These are phyloP conservation scores for Deilephila porcellus DNA, from an alignment of 2,888 invertebrate species.

Conservation along the genomic window DNA sequence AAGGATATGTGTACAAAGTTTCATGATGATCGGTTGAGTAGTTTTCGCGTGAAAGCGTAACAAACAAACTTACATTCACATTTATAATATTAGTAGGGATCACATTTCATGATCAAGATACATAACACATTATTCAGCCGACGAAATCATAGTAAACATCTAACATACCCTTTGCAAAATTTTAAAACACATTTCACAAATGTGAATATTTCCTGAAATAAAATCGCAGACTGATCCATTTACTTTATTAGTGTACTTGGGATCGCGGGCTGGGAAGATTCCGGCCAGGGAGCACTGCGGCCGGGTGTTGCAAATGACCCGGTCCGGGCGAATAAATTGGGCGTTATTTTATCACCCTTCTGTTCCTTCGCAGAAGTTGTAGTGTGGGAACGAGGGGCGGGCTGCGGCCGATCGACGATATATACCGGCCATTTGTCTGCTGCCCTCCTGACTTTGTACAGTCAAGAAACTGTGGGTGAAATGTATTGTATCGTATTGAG, in stretches of 20 bases:
- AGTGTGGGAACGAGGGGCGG: slow-evolving; percentile 20
- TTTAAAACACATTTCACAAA: not conserved
- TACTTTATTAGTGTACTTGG: slow-evolving; percentile 18
- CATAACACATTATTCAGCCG: too few species aligned
- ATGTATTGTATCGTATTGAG: not conserved
- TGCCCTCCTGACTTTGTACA: not conserved
- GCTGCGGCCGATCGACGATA: slow-evolving; percentile 23
- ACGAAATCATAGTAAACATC: too few species aligned
- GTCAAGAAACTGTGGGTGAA: not conserved
- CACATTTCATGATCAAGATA: too few species aligned
- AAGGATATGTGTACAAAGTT: too few species aligned
- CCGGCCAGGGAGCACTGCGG: slow-evolving; percentile 52
- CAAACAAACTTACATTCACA: too few species aligned
- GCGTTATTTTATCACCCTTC: slow-evolving; percentile 71
- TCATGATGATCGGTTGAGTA: too few species aligned
- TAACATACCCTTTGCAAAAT: too few species aligned
- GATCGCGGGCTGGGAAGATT: slow-evolving; percentile 35
- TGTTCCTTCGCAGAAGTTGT: slow-evolving; percentile 49
- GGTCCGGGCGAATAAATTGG: slow-evolving; percentile 64
- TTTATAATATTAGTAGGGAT: too few species aligned
- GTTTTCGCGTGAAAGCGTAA: too few species aligned
- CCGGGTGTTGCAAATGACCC: slow-evolving; percentile 71
- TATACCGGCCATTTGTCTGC: slow-evolving; percentile 21
- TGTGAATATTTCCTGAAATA: not conserved
- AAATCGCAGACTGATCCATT: slow-evolving; percentile 12